Evolutionary conservation across 2,888 invertebrate species (phyloP), one percentile per base, ranked within the genome.

Genomic region (Cephus pygmeus): DNA sequence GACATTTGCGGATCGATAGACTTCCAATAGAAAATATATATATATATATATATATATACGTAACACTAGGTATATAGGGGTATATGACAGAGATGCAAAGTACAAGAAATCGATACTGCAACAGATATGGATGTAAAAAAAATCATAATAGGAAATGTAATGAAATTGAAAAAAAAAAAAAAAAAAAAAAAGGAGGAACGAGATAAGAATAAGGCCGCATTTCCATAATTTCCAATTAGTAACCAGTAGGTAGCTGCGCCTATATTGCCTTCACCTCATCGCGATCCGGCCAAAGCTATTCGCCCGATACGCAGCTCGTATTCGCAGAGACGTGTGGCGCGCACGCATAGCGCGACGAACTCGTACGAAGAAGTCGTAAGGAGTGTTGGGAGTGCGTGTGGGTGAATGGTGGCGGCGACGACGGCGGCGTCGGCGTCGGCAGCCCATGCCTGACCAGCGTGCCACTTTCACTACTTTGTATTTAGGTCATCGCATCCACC

Each of bases 401-500:
- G 80, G 40, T 73, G 76, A 75, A 73, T 30, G 36, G 33, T 71
- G 68, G 77, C 80, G 76, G 79, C 81, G 78, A 77, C 69, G 76
- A 56, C 80, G 81, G 73, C 78, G 78, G 77, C 81, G 86, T 86
- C 85, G 85, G 86, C 86, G 86, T 87, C 83, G 83, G 83, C 88
- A 87, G 86, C 77, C 88, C 85, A 88, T 86, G 89, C 88, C 89
- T 90, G 90, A 91, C 88, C 90, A 87, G 86, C 89, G 91, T 91
- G 89, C 90, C 87, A 91, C 91, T 91, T 91, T 91, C 91, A 90
- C 91, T 91, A 88, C 87, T 88, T 89, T 87, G 86, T 88, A 91
- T 91, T 91, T 91, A 85, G 91, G 91, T 91, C 91, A 89, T 86
- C 89, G 87, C 88, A 89, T 88, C 90, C 86, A 88, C 86, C 85